Evolutionary conservation across 1,140 invertebrate genomes (phyloP).

Genomic region (Atta cephalotes): DNA sequence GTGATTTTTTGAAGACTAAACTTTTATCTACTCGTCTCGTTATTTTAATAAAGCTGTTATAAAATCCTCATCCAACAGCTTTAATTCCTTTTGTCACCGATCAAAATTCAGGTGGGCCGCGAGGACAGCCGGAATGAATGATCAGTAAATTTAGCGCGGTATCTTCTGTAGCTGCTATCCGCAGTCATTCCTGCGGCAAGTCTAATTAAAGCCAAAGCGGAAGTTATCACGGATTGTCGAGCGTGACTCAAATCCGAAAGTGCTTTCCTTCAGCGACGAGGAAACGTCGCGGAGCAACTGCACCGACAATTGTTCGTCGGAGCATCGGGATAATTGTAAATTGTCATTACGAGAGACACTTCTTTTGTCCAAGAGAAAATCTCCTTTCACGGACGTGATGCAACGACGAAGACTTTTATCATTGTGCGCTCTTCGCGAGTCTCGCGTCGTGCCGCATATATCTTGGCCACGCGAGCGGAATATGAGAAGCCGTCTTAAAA

Average conservation of each 20-base stretch:
- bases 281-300: background rate
- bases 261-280: background rate
- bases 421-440: constrained; percentile 32
- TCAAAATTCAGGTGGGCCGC: constrained; percentile 8
- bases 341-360: constrained; percentile 54
- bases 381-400: constrained; percentile 43
- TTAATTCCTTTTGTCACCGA: background rate
- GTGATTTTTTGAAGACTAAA: background rate
- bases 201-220: constrained; percentile 57
- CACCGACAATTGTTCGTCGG: background rate
- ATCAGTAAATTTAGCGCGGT: constrained; percentile 27
- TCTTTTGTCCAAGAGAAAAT: constrained; percentile 46
- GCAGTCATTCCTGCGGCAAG: constrained; percentile 1
- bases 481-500: constrained; percentile 72
- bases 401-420: constrained; percentile 32
- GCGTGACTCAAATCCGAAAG: constrained; percentile 50
- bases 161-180: background rate
- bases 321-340: constrained; percentile 56
- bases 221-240: constrained; percentile 52
- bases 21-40: background rate
- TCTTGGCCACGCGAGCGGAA: constrained; percentile 75
- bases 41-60: background rate
- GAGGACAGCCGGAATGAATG: background rate
- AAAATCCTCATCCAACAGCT: background rate
- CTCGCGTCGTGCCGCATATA: constrained; percentile 59